These are phyloP conservation scores for Noctua pronuba DNA, from an alignment of 2,888 invertebrate species.

Conservation along the genomic window DNA sequence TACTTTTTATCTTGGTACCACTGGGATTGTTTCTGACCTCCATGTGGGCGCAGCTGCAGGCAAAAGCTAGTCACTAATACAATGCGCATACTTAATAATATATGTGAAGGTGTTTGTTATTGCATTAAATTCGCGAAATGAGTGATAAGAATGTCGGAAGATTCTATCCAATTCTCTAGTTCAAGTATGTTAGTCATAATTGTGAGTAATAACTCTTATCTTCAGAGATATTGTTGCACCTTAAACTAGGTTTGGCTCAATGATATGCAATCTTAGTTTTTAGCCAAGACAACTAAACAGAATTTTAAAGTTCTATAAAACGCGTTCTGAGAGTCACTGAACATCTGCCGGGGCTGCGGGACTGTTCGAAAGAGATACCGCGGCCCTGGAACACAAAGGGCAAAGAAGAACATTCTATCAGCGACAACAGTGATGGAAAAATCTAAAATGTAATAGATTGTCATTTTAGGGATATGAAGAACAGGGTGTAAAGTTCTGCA, in stretches of 20 bases:
- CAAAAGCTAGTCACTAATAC: background rate
- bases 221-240: background rate
- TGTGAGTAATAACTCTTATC: background rate
- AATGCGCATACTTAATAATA: background rate
- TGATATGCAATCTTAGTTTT: background rate
- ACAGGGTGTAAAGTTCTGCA: no score
- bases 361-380: no score
- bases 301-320: background rate
- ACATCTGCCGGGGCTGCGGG: no score
- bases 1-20: background rate
- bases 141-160: conserved; percentile 5
- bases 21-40: background rate
- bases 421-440: no score
- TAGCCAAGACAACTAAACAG: background rate
- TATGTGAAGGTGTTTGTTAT: background rate
- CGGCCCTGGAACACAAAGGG: no score
- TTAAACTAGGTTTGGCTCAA: conserved; percentile 1
- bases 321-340: background rate
- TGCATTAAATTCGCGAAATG: background rate
- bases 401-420: no score
- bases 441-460: no score
- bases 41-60: background rate
- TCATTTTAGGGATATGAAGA: no score
- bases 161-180: background rate
- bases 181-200: conserved; percentile 15